These are phyloP conservation scores for Cephalopholis sonnerati DNA, from an alignment of 2,113 vertebrate genomes.

Conservation along the genomic window DNA sequence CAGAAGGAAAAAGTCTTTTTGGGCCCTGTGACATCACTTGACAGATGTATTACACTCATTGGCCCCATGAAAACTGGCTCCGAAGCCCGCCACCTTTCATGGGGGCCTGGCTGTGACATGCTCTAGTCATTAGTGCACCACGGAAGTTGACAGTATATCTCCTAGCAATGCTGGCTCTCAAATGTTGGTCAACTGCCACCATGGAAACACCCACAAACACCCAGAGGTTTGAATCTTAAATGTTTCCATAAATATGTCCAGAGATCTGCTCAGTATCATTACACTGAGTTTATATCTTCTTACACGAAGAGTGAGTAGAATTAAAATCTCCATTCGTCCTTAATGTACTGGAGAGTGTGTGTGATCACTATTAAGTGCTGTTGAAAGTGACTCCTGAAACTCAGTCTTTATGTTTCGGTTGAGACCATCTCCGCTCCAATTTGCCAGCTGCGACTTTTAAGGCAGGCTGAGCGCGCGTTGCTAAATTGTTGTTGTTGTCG, in stretches of 20 bases:
- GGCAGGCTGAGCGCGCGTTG: constrained; percentile 54
- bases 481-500: constrained; percentile 79
- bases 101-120: not conserved
- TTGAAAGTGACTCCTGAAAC: constrained; percentile 44
- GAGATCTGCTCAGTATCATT: not conserved
- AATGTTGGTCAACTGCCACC: not conserved
- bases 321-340: not conserved
- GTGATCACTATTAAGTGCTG: constrained; percentile 11
- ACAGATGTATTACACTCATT: too few relatives aligned
- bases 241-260: not conserved
- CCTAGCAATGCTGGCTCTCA: not conserved
- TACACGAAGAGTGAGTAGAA: not conserved
- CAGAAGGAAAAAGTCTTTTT: too few relatives aligned
- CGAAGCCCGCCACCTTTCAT: too few relatives aligned
- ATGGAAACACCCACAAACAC: not conserved
- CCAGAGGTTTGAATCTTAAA: not conserved
- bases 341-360: not conserved
- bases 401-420: constrained; percentile 31
- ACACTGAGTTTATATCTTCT: not conserved
- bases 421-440: constrained; percentile 33
- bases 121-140: too few relatives aligned
- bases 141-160: too few relatives aligned
- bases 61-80: too few relatives aligned
- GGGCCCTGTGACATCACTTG: too few relatives aligned
- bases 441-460: constrained; percentile 62